Base-by-base conservation (phyloP, 2,888 invertebrate genomes). In the Acronicta aceris region DNA sequence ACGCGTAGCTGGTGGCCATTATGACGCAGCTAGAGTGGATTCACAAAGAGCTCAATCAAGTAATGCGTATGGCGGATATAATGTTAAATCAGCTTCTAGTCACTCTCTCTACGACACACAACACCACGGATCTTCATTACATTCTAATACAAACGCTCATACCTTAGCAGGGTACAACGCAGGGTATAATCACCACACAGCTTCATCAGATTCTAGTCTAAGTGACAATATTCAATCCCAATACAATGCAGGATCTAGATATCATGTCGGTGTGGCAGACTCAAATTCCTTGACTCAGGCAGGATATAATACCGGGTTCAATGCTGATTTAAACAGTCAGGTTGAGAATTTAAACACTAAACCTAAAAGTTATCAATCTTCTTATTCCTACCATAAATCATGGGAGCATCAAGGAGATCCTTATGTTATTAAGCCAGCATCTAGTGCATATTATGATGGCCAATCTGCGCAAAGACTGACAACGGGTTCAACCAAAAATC, bases 321-420 rank as follows among this genome's bases (percentile, higher is more conserved):
- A 71, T 49, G 40, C 57, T 42, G 72, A 79, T 70, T 60, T 79
- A 51, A 78, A 77, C 47, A 81, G 77, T 63, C 79, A 84, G 62
- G 81, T 87, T 33, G 86, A 84, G 60, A 69, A 81, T 66, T 50
- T 82, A 30, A 82, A 75, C 68, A 64, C 83, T 1, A 87, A 82
- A 61, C 95, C 95, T 13, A 94, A 94, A 84, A 88, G 87, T 79
- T 95, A 94, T 73, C 91, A 94, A 15, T 94, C 94, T 25, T 92
- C 94, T 17, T 95, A 94, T 81, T 90, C 95, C 7, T 95, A 95
- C 70, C 94, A 95, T 61, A 95, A 95, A 76, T 89, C 95, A 25
- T 95, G 95, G 95, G 95, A 95, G 75, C 89, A 89, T 57, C 94
- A 92, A 76, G 95, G 95, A 21, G 94, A 94, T 73, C 95, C 95